These are phyloP conservation scores for Epizoanthus scotinus DNA, from an alignment of 92 coral and sea anemone genomes.

Conservation along the genomic window DNA sequence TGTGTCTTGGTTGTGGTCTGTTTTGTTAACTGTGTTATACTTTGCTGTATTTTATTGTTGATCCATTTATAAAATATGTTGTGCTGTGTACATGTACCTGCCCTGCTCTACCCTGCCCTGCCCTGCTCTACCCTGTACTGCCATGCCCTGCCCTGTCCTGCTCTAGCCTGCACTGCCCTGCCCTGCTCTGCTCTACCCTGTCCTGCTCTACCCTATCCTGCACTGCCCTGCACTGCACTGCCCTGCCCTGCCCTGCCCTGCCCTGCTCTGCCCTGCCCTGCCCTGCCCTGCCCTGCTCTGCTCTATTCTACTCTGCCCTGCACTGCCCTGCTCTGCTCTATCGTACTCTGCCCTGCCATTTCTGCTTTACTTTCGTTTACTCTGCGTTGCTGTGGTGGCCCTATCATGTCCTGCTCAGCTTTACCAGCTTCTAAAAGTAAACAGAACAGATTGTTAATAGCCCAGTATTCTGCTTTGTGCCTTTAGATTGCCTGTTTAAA, in stretches of 20 bases:
- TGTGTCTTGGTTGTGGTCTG: not conserved
- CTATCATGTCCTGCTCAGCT: too few relatives aligned
- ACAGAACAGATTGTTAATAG: not conserved
- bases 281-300: not conserved
- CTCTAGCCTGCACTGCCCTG: not conserved
- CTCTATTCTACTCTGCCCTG: too few relatives aligned
- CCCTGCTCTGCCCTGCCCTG: not conserved
- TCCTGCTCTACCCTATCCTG: not conserved
- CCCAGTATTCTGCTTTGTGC: not conserved
- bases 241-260: not conserved
- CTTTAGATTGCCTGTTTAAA: slow-evolving; percentile 74
- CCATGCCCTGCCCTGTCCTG: not conserved
- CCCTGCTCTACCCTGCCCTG: too few relatives aligned
- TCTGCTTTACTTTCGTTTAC: too few relatives aligned
- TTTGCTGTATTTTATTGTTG: not conserved
- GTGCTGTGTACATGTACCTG: too few relatives aligned
- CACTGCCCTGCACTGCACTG: too few relatives aligned
- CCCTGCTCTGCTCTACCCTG: not conserved
- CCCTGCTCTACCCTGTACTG: not conserved
- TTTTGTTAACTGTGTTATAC: not conserved
- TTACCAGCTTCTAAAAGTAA: too few relatives aligned
- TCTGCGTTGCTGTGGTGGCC: too few relatives aligned
- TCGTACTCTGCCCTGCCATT: too few relatives aligned
- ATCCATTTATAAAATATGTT: too few relatives aligned
- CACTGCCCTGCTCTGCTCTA: too few relatives aligned